phyloP scores from a whole-genome alignment of 2,797 vertebrate species.

The Mus spretus region DNA sequence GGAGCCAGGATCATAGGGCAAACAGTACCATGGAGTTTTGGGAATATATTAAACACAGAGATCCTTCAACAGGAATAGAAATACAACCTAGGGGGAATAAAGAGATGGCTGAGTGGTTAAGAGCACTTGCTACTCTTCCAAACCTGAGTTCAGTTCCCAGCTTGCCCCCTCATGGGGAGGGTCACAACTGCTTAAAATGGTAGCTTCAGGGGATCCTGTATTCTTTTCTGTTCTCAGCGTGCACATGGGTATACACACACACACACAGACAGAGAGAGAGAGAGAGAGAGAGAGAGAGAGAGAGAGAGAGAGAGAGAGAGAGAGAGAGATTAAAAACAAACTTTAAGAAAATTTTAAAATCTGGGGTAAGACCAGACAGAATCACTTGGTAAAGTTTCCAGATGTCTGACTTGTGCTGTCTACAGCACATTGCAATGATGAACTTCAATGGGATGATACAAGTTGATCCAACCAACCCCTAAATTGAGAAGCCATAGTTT shows the following conservation, averaged over 20 bases:
- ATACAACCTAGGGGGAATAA: not conserved
- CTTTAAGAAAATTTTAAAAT: not conserved
- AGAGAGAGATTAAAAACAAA: not conserved
- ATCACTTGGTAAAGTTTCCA: slow-evolving; percentile 5
- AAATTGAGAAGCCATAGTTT: not conserved
- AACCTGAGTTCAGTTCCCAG: not conserved
- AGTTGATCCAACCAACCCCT: not conserved
- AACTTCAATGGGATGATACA: not conserved
- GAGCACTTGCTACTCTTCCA: not conserved
- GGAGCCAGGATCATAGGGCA: too few relatives aligned
- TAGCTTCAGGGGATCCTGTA: not conserved
- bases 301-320: too few relatives aligned
- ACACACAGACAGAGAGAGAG: not conserved
- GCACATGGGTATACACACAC: not conserved
- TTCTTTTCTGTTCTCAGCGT: too few relatives aligned
- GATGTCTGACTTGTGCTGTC: slow-evolving; percentile 13
- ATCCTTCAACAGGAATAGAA: not conserved
- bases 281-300: too few relatives aligned
- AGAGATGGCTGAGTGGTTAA: too few relatives aligned
- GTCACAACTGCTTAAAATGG: not conserved
- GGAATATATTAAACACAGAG: not conserved
- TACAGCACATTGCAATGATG: not conserved
- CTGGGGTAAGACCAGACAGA: not conserved
- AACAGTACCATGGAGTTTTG: not conserved
- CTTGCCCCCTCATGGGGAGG: not conserved